Percentiles rank a stretch among this genome's conserved stretches.
These are phyloP conservation scores for Himantopus leucocephalus DNA, from an alignment of 2,113 vertebrate species.

Conservation along the genomic window DNA sequence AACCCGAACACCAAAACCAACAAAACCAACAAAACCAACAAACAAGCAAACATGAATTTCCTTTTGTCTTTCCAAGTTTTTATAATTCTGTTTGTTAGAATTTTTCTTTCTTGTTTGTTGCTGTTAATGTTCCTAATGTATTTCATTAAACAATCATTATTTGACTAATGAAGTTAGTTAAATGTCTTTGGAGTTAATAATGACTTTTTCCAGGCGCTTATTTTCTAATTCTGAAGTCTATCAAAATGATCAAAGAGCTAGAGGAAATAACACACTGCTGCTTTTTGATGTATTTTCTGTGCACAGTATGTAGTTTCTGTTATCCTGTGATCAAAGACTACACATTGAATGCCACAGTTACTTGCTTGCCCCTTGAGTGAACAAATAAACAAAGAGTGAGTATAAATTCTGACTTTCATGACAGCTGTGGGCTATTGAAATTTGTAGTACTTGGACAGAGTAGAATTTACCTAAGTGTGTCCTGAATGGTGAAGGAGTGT, in stretches of 20 bases:
- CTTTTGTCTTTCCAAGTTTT: neutral
- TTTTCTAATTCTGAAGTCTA: conserved; percentile 11
- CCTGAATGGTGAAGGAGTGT: neutral
- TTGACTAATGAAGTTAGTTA: conserved; percentile 22
- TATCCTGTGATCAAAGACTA: conserved; percentile 43
- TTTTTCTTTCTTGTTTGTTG: neutral
- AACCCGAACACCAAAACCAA: neutral
- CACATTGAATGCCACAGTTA: neutral
- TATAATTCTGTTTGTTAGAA: neutral
- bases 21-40: neutral
- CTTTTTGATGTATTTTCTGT: conserved; percentile 6
- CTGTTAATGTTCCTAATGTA: neutral
- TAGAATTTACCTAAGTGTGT: neutral
- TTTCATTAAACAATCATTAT: conserved; percentile 20
- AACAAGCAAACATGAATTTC: neutral
- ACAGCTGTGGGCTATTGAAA: neutral
- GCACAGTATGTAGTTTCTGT: neutral
- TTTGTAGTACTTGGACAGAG: neutral
- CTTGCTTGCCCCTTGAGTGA: neutral
- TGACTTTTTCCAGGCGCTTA: neutral
- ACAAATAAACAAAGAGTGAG: neutral
- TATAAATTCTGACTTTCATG: neutral
- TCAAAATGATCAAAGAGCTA: conserved; percentile 22
- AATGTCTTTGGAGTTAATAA: neutral
- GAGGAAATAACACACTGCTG: neutral